Percentiles rank a stretch among this genome's conserved stretches.
Evolutionary conservation across 2,797 vertebrate species (phyloP).

Genomic region (Crocidura indochinensis): DNA sequence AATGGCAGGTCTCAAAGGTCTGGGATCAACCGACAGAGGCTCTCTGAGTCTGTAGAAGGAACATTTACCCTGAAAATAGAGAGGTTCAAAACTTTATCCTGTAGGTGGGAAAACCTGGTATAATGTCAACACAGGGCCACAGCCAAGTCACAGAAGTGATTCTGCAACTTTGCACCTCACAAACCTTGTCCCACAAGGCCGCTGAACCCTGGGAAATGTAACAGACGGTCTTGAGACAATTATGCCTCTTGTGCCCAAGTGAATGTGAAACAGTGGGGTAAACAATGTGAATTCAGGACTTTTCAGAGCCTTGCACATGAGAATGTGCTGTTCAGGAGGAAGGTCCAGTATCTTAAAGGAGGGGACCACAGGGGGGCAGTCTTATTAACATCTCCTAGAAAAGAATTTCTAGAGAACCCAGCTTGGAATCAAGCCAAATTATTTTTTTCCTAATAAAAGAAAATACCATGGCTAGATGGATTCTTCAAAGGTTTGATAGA

Average conservation of each 20-base stretch:
- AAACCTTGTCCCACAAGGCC: background rate
- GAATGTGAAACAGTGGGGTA: slow-evolving; percentile 27
- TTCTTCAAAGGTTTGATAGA: slow-evolving; percentile 1
- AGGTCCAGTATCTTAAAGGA: background rate
- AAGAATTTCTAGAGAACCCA: background rate
- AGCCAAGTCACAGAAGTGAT: background rate
- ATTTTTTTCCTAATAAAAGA: slow-evolving; percentile 18
- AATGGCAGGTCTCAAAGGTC: background rate
- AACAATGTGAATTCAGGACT: slow-evolving; percentile 26
- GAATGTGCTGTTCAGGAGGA: background rate
- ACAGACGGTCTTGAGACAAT: background rate
- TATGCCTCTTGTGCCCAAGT: background rate
- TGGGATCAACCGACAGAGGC: background rate
- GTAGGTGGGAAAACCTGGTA: background rate
- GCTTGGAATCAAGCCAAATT: background rate
- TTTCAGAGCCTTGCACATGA: slow-evolving; percentile 20
- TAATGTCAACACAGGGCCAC: background rate
- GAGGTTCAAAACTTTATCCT: background rate
- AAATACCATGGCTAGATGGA: slow-evolving; percentile 9
- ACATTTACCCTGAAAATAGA: background rate
- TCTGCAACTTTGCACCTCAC: background rate
- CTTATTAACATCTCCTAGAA: background rate
- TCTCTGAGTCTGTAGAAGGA: background rate
- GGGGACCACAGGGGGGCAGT: background rate
- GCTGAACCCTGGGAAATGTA: background rate